Evolutionary conservation across 2,113 vertebrate genomes (phyloP).

Genomic region (Lepus europaeus): DNA sequence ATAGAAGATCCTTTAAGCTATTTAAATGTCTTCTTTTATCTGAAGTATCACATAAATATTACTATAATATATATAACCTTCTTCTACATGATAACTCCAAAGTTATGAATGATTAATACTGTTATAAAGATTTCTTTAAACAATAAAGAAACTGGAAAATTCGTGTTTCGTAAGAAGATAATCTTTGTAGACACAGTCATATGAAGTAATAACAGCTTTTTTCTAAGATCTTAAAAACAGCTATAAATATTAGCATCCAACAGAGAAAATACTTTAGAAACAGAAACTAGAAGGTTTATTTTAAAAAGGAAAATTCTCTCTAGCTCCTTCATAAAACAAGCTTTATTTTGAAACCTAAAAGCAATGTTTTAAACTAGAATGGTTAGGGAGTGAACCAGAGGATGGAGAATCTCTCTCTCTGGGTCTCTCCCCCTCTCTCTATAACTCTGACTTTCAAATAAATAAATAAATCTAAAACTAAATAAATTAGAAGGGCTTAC

Average conservation of each 20-base stretch:
- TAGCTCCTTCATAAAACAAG: slow-evolving; percentile 1
- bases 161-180: slow-evolving; percentile 26
- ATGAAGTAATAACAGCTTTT: background rate
- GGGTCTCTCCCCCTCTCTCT: too few species aligned
- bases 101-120: background rate
- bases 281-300: background rate
- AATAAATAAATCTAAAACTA: too few species aligned
- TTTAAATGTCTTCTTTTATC: background rate
- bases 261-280: slow-evolving; percentile 41
- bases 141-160: slow-evolving; percentile 19
- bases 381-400: background rate
- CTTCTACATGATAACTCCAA: background rate
- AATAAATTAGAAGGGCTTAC: background rate
- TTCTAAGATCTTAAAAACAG: slow-evolving; percentile 43
- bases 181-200: background rate
- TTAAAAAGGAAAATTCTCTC: slow-evolving; percentile 16
- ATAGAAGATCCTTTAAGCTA: background rate
- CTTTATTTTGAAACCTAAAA: background rate
- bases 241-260: background rate
- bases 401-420: too few species aligned
- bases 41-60: background rate
- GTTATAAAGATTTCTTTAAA: slow-evolving; percentile 25
- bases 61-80: background rate
- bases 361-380: background rate
- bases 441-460: too few species aligned